Evolutionary conservation across 1,140 invertebrate genomes (phyloP).

Genomic region (Cotesia vestalis): DNA sequence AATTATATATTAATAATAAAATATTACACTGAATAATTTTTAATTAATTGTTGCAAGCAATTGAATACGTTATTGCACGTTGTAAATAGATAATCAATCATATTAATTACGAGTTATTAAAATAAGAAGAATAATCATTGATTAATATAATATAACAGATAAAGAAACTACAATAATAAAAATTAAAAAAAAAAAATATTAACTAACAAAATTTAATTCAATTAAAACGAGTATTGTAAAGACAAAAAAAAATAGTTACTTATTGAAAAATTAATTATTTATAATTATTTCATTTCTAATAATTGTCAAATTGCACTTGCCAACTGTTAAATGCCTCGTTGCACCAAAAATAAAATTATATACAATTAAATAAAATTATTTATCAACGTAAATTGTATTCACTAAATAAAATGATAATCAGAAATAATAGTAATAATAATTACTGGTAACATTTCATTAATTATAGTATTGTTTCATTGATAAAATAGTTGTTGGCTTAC

Average conservation of each 20-base stretch:
- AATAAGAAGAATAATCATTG: too few species aligned
- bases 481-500: conserved; percentile 17
- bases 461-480: conserved; percentile 8
- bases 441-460: conserved; percentile 35
- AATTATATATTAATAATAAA: conserved; percentile 1
- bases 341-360: conserved; percentile 23
- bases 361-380: conserved; percentile 14
- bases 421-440: conserved; percentile 31
- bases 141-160: conserved; percentile 1
- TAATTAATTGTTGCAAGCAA: background rate
- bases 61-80: conserved; percentile 15
- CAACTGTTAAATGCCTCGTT: conserved; percentile 48
- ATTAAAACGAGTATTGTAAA: background rate
- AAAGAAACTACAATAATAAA: background rate
- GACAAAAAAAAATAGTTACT: background rate
- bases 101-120: too few species aligned
- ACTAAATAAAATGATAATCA: conserved; percentile 16
- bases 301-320: conserved; percentile 57
- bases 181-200: background rate
- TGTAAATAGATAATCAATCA: background rate
- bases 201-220: conserved; percentile 1
- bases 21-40: background rate
- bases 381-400: conserved; percentile 10
- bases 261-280: conserved; percentile 24
- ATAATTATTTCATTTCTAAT: too few species aligned